Conservation (phyloP, 1,140 invertebrate genomes). For the Daktulosphaira vitifoliae region DNA sequence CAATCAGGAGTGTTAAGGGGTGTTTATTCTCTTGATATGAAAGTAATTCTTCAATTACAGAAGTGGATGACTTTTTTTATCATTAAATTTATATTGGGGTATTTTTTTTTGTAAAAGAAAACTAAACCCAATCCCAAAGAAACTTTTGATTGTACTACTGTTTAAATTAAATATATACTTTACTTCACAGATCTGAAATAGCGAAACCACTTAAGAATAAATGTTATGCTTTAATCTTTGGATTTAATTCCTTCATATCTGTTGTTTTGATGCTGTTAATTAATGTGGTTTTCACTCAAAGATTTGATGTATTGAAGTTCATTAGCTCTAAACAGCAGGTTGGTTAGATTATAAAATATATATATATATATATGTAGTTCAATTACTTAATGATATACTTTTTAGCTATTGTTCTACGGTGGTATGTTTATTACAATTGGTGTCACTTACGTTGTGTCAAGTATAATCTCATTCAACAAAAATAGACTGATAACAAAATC, state of each 20-base stretch:
- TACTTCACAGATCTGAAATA: slow-evolving; percentile 12
- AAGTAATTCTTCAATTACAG: no score
- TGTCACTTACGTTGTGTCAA: slow-evolving; percentile 1
- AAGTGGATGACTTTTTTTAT: no score
- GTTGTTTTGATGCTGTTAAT: neutral
- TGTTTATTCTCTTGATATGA: no score
- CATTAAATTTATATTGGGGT: no score
- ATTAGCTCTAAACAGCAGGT: slow-evolving; percentile 11
- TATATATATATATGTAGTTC: no score
- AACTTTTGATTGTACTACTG: no score
- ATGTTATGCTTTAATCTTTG: slow-evolving; percentile 8
- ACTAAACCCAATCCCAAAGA: no score
- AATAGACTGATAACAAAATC: slow-evolving; percentile 3
- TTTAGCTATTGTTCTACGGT: slow-evolving; percentile 5
- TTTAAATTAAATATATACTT: no score
- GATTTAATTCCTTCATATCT: slow-evolving; percentile 3
- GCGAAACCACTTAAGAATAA: slow-evolving; percentile 18
- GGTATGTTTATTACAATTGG: neutral
- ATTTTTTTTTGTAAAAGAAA: no score
- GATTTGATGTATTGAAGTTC: neutral
- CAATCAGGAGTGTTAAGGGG: no score
- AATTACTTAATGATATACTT: no score
- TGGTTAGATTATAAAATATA: neutral
- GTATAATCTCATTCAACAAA: neutral
- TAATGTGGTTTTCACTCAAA: neutral